These are phyloP conservation scores for Dichetophora obliterata DNA, from an alignment of 2,888 invertebrate species.

Conservation along the genomic window DNA sequence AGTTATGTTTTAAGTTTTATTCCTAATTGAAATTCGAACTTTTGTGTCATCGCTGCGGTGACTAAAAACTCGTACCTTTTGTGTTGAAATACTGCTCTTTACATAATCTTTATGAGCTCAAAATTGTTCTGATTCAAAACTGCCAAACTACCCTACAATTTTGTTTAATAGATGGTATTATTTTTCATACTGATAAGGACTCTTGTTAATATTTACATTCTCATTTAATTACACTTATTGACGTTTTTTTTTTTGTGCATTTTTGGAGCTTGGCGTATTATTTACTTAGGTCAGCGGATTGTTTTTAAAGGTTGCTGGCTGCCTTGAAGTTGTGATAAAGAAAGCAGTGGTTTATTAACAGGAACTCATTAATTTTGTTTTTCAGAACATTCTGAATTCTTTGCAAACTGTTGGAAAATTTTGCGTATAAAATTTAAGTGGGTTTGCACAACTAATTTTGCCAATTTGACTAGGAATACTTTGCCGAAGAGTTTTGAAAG, in stretches of 20 bases:
- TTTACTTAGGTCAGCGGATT: constrained; percentile 25
- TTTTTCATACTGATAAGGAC: background rate
- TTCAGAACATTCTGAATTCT: background rate
- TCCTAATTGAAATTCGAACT: background rate
- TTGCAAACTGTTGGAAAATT: no score
- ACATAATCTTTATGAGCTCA: background rate
- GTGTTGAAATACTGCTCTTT: no score
- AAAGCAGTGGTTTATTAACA: background rate
- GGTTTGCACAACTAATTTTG: no score
- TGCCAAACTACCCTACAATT: background rate
- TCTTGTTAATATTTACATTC: constrained; percentile 13
- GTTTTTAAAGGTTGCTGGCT: background rate
- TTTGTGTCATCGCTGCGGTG: background rate
- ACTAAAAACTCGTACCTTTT: background rate
- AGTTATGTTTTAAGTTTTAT: background rate
- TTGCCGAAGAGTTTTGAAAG: no score
- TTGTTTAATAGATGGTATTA: background rate
- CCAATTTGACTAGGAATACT: no score
- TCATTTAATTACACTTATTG: constrained; percentile 18
- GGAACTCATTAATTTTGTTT: background rate
- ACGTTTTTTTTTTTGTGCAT: background rate
- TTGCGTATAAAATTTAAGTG: no score
- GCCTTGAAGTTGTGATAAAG: background rate
- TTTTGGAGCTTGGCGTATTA: background rate
- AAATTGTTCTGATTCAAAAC: background rate